Evolutionary conservation across 2,888 invertebrate species (phyloP), one percentile per base, ranked within the genome.

Genomic region (Koerneria pararmatus): DNA sequence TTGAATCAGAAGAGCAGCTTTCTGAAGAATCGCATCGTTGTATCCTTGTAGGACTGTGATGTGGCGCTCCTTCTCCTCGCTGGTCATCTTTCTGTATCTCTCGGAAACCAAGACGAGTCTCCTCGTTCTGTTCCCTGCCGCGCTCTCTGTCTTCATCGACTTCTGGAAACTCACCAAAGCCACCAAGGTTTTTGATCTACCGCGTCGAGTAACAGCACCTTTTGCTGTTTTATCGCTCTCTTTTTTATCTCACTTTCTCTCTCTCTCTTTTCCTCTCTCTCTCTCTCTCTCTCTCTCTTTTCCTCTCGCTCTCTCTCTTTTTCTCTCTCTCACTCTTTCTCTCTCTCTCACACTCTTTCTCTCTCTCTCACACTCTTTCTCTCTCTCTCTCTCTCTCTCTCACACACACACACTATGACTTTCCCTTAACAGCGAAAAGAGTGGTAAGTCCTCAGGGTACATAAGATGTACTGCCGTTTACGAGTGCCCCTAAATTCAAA

Each of bases 61-160:
- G 46, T 98, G 97, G 97, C 88, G 95, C 64, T 91, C 91, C 1
- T 91, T 95, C 84, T 95, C 94, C 61, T 92, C 93, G 85, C 86
- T 89, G 31, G 88, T 98, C 35, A 90, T 98, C 75, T 93, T 95
- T 84, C 86, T 95, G 54, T 97, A 94, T 84, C 87, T 98, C 31
- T 78, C 92, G 75, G 95, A 98, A 81, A 92, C 95, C 85, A 89
- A 91, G 74, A 93, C 95, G 0, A 94, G 95, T 6, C 84, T 94
- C 70, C 85, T 98, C 57, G 91, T 98, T 2, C 74, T 94, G 0
- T 86, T 92, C 49, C 95, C 97, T 0, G 88, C 91, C 29, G 92
- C 90, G 22, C 88, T 95, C 71, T 91, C 91, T 64, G 89, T 91
- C 19, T 66, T 94, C 0, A 95, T 97, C 78, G 95, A 97, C 48